Base-by-base conservation (phyloP, 2,113 vertebrate species). In the Typhlomys cinereus region DNA sequence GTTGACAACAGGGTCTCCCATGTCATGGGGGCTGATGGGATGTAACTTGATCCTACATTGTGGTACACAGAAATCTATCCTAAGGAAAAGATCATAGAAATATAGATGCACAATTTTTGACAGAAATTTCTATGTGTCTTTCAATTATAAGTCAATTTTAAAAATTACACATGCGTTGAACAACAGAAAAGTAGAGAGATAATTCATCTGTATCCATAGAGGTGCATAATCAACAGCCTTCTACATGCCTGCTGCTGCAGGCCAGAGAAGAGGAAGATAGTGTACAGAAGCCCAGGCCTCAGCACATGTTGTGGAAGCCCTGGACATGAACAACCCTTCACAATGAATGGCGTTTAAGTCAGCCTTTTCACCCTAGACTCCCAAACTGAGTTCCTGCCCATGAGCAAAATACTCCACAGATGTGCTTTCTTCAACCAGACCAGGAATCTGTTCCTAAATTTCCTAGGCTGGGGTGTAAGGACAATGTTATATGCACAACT, bases 121-220 rank as follows among this genome's bases (percentile, higher is more conserved):
- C 44, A 82, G 82, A 59, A 25, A 85, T 89, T 89, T 94, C 25
- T 34, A 31, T 50, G 39, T 61, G 15, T 73, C 74, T 66, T 85
- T 81, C 5, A 79, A 67, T 41, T 78, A 67, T 27, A 62, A 74
- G 61, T 46, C n/a, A 74, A 87, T n/a, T n/a, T n/a, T 62, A 50
- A 91, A 81, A 74, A 39, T 70, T 50, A 41, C 62, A 61, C 46
- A 67, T 25, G 57, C 73, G 44, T 57, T 69, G 39, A 78, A 67
- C 41, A 89, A 62, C 21, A 78, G 44, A 31, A 23, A 89, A 25
- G 71, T 17, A 21, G 76, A 66, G 52, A 74, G 41, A 36, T 70
- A 67, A 88, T 44, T 69, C 27, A 78, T 64, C 48, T 48, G 1
- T 31, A 52, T 17, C 64, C 57, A 78, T 54, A 78, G 88, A 89